Evolutionary conservation across 2,113 vertebrate species (phyloP).

Genomic region (Actenoides lindsayi): DNA sequence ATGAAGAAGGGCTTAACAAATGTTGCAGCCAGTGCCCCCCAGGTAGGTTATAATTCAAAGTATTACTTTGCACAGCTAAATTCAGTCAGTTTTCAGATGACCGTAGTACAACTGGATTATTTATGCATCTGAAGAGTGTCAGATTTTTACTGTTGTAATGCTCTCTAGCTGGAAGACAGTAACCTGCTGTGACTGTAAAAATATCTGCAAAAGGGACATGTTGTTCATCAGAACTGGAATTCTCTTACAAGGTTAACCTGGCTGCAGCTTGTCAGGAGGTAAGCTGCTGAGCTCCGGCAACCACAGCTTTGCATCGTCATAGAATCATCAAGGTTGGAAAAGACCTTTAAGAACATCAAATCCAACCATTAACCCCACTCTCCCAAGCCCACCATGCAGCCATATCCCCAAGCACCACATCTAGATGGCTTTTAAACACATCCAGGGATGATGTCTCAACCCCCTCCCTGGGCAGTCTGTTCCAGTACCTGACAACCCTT

Average conservation of each 20-base stretch:
- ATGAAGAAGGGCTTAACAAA: not conserved
- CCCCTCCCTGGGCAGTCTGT: too few relatives aligned
- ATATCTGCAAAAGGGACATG: not conserved
- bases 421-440: too few relatives aligned
- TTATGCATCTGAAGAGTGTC: not conserved
- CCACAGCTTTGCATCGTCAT: not conserved
- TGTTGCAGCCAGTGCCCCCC: conserved; percentile 71
- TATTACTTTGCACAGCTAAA: not conserved
- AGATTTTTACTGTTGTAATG: not conserved
- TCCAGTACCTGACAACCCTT: too few relatives aligned
- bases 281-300: not conserved
- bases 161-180: not conserved
- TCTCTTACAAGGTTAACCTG: not conserved
- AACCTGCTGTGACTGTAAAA: not conserved
- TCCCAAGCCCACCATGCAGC: too few relatives aligned
- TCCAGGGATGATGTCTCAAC: too few relatives aligned
- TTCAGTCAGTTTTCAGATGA: not conserved
- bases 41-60: conserved; percentile 32
- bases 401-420: too few relatives aligned
- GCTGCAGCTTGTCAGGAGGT: not conserved
- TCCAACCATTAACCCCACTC: too few relatives aligned
- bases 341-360: too few relatives aligned
- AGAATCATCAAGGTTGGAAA: too few relatives aligned
- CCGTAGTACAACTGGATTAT: not conserved
- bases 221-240: not conserved